These are phyloP conservation scores for Linnaemya vulpina DNA, from an alignment of 2,888 invertebrate species.

Conservation along the genomic window DNA sequence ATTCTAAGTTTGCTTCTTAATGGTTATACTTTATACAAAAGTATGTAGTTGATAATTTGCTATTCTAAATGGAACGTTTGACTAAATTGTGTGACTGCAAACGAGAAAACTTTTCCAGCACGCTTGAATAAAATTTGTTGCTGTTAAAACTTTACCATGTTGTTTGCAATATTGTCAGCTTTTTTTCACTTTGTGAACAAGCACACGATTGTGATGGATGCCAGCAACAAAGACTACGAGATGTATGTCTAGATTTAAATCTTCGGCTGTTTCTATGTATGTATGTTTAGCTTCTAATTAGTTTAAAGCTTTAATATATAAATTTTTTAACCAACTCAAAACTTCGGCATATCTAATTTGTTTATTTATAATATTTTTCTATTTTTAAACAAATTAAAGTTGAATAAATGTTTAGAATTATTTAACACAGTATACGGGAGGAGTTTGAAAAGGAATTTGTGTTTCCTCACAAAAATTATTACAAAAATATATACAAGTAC, in stretches of 20 bases:
- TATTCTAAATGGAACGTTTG: conserved; percentile 13
- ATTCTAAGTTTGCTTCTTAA: conserved; percentile 47
- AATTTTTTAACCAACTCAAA: conserved; percentile 32
- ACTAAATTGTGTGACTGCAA: conserved; percentile 48
- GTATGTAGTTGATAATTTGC: conserved; percentile 33
- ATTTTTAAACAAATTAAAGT: conserved; percentile 27
- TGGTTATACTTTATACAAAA: conserved; percentile 56
- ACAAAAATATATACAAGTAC: not conserved
- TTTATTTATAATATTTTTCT: conserved; percentile 29
- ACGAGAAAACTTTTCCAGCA: conserved; percentile 65
- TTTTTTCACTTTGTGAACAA: conserved; percentile 65
- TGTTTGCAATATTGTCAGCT: conserved; percentile 33
- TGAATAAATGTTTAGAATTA: conserved; percentile 30
- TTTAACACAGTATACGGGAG: not conserved
- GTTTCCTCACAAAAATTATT: not conserved
- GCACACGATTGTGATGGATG: conserved; percentile 45
- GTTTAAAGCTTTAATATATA: conserved; percentile 31
- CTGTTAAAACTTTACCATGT: conserved; percentile 36
- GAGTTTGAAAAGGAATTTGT: not conserved
- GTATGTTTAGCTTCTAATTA: conserved; percentile 9
- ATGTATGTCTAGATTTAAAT: conserved; percentile 1
- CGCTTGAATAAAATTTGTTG: conserved; percentile 48
- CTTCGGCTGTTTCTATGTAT: not conserved
- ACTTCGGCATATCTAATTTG: conserved; percentile 24
- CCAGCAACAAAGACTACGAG: conserved; percentile 23